phyloP scores from a whole-genome alignment of 2,888 invertebrate genomes.

The Eristalis arbustorum region DNA sequence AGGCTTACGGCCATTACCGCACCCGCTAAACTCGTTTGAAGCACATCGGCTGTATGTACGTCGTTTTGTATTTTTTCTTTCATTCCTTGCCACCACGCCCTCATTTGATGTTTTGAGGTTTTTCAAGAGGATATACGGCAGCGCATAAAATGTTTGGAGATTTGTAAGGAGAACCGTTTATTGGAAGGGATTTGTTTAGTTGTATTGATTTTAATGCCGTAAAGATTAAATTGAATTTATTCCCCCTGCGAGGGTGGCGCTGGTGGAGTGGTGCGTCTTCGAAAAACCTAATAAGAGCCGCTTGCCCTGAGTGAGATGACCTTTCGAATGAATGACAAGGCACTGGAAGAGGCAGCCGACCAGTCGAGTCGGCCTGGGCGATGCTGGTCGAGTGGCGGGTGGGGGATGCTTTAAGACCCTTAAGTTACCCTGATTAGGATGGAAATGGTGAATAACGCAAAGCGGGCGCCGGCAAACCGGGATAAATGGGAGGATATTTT shows the following conservation, averaged over 20 bases:
- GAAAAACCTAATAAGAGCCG: constrained; percentile 44
- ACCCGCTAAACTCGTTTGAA: constrained; percentile 47
- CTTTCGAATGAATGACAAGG: constrained; percentile 37
- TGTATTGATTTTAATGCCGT: constrained; percentile 65
- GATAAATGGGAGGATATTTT: neutral
- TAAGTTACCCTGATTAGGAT: neutral
- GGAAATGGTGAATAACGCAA: neutral
- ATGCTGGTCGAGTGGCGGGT: neutral
- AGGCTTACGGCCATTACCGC: constrained; percentile 50
- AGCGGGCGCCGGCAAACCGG: neutral
- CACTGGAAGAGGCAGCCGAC: neutral
- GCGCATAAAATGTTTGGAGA: constrained; percentile 57
- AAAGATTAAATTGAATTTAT: constrained; percentile 65
- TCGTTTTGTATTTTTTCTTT: neutral
- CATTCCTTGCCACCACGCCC: neutral
- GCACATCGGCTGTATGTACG: constrained; percentile 2
- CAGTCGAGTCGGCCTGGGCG: neutral
- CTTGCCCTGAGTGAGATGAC: constrained; percentile 38
- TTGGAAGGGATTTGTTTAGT: constrained; percentile 66
- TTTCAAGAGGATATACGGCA: constrained; percentile 26
- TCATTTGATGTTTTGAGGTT: constrained; percentile 49
- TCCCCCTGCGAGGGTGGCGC: neutral
- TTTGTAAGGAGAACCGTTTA: constrained; percentile 59
- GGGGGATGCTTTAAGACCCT: neutral
- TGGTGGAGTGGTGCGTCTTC: neutral